Evolutionary conservation across 64 coral and sea anemone species (phyloP), one percentile per base, ranked within the genome.

Genomic region (Montipora cactus): DNA sequence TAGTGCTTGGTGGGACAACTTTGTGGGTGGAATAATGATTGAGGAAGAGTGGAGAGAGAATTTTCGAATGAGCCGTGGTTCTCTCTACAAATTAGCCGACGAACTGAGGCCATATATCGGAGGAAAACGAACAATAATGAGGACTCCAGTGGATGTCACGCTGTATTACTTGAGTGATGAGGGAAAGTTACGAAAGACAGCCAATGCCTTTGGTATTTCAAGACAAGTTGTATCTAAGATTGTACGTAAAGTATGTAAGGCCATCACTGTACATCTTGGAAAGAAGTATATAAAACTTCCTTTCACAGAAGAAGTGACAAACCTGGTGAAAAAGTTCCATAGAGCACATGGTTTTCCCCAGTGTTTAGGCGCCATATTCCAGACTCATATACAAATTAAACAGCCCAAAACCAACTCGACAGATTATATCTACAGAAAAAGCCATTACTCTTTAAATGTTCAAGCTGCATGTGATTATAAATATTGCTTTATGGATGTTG

Each of bases 261-360:
- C 74, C 74, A 76, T 76, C 74, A 76, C 74, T 76, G 74, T 76
- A 76, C 74, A 76, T 76, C 74, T 76, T 76, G 74, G 74, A 76
- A 76, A 76, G 0, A 76, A 76, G 74, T 76, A 76, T 76, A 76
- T 76, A 21, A 76, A 76, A 76, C 74, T 28, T 76, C 74, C 8
- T 59, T 76, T 19, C 19, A 28, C 74, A 76, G 74, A 76, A 76
- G 74, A 76, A 76, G 74, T 76, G 74, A 76, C 11, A 21, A 76
- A 76, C 74, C 74, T 76, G 74, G 74, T 76, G 74, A 76, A 76
- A 0, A 76, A 76, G 74, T 0, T 76, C 74, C 74, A 76, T 76
- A 76, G 21, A 76, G 74, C 74, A 76, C 20, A 76, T 76, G 74
- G 74, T 76, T 76, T 76, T 22, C 74, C 74, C 74, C 74, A 76